Conservation (phyloP, 2,113 vertebrate species). For the Nycticryphes semicollaris region DNA sequence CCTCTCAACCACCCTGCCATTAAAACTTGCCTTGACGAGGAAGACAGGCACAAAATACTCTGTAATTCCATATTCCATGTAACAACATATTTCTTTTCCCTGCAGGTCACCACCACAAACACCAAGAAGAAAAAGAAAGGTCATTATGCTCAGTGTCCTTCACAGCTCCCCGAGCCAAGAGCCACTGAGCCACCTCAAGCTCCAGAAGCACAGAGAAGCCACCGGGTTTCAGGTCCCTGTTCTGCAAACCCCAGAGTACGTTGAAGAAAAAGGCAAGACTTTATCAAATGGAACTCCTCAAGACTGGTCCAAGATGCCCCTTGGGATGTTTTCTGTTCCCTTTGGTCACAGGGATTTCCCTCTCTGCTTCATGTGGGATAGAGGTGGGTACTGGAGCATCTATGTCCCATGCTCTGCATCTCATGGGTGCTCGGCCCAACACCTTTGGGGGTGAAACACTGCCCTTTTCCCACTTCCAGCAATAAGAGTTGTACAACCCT, state of each 20-base stretch:
- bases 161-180: rapidly evolving
- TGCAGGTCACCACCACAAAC: neutral
- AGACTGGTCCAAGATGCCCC: neutral
- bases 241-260: neutral
- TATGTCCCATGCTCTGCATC: neutral
- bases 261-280: neutral
- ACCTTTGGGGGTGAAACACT: neutral
- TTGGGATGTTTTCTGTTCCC: neutral
- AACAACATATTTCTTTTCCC: neutral
- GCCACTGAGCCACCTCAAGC: neutral
- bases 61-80: neutral
- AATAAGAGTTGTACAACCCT: neutral
- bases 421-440: neutral
- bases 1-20: neutral
- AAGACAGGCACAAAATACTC: neutral
- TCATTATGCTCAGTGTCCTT: neutral
- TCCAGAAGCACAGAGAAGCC: neutral
- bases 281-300: neutral
- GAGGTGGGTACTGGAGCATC: neutral
- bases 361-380: neutral
- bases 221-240: neutral
- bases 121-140: neutral
- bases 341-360: neutral
- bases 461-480: neutral
- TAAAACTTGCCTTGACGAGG: neutral